phyloP scores from a whole-genome alignment of 64 coral and sea anemone genomes.

The Acropora yongei region DNA sequence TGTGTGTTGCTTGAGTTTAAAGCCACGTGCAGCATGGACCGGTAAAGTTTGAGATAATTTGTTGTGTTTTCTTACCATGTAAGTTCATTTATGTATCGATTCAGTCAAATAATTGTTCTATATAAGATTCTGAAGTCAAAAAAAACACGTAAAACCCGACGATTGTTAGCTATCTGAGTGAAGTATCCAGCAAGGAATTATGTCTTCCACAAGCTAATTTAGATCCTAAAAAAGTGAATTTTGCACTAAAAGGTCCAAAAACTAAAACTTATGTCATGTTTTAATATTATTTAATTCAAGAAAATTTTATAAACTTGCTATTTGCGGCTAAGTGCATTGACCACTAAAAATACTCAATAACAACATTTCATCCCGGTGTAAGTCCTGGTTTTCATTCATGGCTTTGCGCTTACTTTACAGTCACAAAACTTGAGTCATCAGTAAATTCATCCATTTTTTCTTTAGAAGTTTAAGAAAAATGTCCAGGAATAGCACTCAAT shows the following conservation, averaged over 20 bases:
- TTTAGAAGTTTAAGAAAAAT: constrained; percentile 6
- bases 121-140: background rate
- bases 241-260: background rate
- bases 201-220: constrained; percentile 22
- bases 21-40: constrained; percentile 26
- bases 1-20: constrained; percentile 5
- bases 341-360: no score
- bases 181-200: constrained; percentile 18
- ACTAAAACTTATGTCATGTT: constrained; percentile 13
- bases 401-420: constrained; percentile 5
- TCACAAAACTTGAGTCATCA: constrained; percentile 20
- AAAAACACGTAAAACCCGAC: constrained; percentile 15
- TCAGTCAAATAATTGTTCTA: background rate
- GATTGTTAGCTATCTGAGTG: constrained; percentile 1
- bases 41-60: background rate
- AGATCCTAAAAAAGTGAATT: constrained; percentile 12
- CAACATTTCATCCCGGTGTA: background rate
- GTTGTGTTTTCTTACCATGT: background rate
- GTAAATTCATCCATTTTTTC: constrained; percentile 37
- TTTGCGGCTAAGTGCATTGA: no score
- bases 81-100: background rate
- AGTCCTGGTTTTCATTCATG: background rate
- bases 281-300: constrained; percentile 21
- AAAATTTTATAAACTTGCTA: background rate
- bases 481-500: constrained; percentile 7